A percentile compares a stretch with the other conserved stretches of the same genome.
Evolutionary conservation across 2,797 vertebrate species (phyloP).

Genomic region (Pangasius mekongensis): DNA sequence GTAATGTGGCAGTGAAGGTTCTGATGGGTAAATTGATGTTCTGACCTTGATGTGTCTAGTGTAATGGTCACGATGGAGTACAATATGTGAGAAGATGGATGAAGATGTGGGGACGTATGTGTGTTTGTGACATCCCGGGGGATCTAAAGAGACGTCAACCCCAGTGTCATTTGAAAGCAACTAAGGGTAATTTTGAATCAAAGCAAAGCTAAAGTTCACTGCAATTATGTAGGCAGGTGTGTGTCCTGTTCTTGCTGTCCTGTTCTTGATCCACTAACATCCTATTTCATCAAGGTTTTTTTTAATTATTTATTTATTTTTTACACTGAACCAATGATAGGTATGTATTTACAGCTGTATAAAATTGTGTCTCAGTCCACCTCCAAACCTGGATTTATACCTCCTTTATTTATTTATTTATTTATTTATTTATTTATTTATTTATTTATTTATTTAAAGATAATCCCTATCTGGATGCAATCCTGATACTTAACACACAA

Average conservation of each 20-base stretch:
- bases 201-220: slow-evolving; percentile 22
- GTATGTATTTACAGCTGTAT: background rate
- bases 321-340: background rate
- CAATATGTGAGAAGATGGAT: slow-evolving; percentile 26
- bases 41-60: slow-evolving; percentile 52
- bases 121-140: background rate
- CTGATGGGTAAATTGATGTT: slow-evolving; percentile 51
- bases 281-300: background rate
- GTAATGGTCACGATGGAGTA: slow-evolving; percentile 22
- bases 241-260: slow-evolving; percentile 1
- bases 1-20: slow-evolving; percentile 31
- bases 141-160: background rate
- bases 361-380: background rate
- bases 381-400: background rate
- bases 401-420: background rate
- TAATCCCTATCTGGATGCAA: background rate
- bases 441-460: background rate
- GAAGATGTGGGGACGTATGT: background rate
- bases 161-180: background rate
- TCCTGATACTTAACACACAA: background rate
- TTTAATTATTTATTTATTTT: too few relatives aligned
- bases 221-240: slow-evolving; percentile 18
- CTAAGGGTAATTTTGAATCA: background rate
- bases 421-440: background rate
- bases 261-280: background rate